These are phyloP conservation scores for Epistrophe grossulariae DNA, from an alignment of 2,888 invertebrate species.

Conservation along the genomic window DNA sequence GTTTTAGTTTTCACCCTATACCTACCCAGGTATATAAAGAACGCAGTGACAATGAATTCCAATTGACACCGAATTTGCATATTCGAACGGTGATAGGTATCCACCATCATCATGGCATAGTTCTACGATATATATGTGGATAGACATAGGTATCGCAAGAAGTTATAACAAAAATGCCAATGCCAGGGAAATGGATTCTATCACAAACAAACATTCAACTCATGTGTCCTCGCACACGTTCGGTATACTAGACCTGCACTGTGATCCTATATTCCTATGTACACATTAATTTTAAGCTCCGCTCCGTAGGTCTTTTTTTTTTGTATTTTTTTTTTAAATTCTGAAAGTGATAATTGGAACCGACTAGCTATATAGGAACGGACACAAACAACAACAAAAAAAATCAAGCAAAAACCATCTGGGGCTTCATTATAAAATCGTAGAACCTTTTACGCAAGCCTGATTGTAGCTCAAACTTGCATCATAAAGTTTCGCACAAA, in stretches of 20 bases:
- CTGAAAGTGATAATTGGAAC: slow-evolving; percentile 42
- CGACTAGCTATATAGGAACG: neutral
- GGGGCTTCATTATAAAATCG: slow-evolving; percentile 53
- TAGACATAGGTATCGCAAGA: slow-evolving; percentile 11
- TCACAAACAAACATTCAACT: slow-evolving; percentile 31
- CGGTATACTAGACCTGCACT: neutral
- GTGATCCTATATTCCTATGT: neutral
- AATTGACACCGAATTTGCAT: slow-evolving; percentile 34
- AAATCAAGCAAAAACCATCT: slow-evolving; percentile 27
- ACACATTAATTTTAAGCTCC: neutral
- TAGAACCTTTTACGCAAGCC: slow-evolving; percentile 27
- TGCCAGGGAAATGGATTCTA: slow-evolving; percentile 13
- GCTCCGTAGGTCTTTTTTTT: neutral
- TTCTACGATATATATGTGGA: neutral
- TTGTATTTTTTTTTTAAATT: slow-evolving; percentile 38
- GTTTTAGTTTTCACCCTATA: neutral
- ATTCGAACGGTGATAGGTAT: slow-evolving; percentile 11
- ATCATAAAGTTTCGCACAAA: slow-evolving; percentile 38
- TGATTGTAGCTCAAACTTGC: slow-evolving; percentile 51
- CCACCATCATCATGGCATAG: neutral
- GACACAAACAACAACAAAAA: neutral
- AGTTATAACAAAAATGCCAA: slow-evolving; percentile 30
- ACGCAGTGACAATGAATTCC: slow-evolving; percentile 19
- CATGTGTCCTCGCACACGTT: slow-evolving; percentile 5
- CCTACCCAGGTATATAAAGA: neutral